phyloP scores from a whole-genome alignment of 2,888 invertebrate species.

The Cheilosia soror region DNA sequence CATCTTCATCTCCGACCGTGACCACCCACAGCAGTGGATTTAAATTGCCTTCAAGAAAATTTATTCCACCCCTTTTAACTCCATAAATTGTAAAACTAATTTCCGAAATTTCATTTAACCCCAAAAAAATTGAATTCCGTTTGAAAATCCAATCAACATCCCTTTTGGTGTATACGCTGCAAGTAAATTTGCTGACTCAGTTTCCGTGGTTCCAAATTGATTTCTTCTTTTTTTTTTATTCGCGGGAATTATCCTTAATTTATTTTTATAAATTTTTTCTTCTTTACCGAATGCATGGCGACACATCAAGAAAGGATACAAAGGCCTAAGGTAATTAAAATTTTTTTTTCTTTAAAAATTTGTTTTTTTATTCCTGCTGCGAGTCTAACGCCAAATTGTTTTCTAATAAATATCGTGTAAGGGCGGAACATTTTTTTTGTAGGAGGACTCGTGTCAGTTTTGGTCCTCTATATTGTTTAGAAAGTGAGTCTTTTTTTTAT shows the following conservation, averaged over 20 bases:
- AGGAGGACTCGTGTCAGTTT: conserved; percentile 64
- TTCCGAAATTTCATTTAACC: conserved; percentile 75
- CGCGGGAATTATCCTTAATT: conserved; percentile 69
- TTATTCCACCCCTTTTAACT: conserved; percentile 66
- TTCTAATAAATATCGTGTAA: conserved; percentile 74
- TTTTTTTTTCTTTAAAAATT: conserved; percentile 33
- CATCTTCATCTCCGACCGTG: conserved; percentile 40
- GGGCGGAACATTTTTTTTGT: conserved; percentile 48
- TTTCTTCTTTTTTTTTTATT: conserved; percentile 52
- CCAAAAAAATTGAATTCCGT: conserved; percentile 65
- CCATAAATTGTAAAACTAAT: conserved; percentile 74
- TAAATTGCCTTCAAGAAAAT: conserved; percentile 57
- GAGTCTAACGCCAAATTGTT: conserved; percentile 65
- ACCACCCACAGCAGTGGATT: conserved; percentile 56
- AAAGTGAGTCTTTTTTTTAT: conserved; percentile 22
- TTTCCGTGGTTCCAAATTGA: conserved; percentile 65
- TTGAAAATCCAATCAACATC: conserved; percentile 73
- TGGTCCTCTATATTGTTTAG: conserved; percentile 37
- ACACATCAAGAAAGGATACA: conserved; percentile 55
- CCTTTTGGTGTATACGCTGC: conserved; percentile 28
- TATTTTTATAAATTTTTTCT: conserved; percentile 41
- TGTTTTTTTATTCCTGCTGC: conserved; percentile 33
- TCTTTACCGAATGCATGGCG: conserved; percentile 33
- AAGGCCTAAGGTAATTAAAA: conserved; percentile 69
- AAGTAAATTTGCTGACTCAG: conserved; percentile 63